Conservation (phyloP, 2,797 vertebrate genomes). For the Pseudochromis fuscus region DNA sequence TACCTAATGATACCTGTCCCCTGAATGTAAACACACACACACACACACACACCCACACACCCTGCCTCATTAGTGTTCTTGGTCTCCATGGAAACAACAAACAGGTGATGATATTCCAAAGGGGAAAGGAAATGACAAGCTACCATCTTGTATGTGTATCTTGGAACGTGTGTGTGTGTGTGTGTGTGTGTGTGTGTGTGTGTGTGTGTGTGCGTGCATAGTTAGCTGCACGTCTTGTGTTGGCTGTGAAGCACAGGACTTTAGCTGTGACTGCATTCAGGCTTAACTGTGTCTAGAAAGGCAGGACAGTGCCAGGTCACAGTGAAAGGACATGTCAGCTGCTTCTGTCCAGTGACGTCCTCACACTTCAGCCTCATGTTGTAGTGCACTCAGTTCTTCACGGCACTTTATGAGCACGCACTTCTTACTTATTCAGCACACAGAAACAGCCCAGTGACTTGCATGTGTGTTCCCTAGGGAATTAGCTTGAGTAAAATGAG, state of each 20-base stretch:
- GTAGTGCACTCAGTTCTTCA: constrained; percentile 38
- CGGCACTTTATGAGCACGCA: constrained; percentile 35
- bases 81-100: constrained; percentile 85
- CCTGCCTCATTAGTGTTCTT: constrained; percentile 80
- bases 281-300: constrained; percentile 63
- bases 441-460: neutral
- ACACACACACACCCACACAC: constrained; percentile 48
- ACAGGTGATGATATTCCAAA: constrained; percentile 74
- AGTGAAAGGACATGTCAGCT: constrained; percentile 72
- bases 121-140: constrained; percentile 65
- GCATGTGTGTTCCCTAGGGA: constrained; percentile 5
- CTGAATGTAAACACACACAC: constrained; percentile 41
- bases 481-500: neutral
- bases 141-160: constrained; percentile 45
- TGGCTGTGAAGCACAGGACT: constrained; percentile 61
- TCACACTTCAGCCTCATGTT: constrained; percentile 33
- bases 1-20: constrained; percentile 52
- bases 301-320: constrained; percentile 67
- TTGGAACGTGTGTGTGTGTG: constrained; percentile 20
- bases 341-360: constrained; percentile 47
- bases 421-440: constrained; percentile 43
- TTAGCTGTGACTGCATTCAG: constrained; percentile 59
- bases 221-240: constrained; percentile 51
- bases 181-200: constrained; percentile 19
- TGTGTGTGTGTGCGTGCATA: constrained; percentile 22